Conservation (phyloP, 2,797 vertebrate genomes). For the Pipistrellus pygmaeus region DNA sequence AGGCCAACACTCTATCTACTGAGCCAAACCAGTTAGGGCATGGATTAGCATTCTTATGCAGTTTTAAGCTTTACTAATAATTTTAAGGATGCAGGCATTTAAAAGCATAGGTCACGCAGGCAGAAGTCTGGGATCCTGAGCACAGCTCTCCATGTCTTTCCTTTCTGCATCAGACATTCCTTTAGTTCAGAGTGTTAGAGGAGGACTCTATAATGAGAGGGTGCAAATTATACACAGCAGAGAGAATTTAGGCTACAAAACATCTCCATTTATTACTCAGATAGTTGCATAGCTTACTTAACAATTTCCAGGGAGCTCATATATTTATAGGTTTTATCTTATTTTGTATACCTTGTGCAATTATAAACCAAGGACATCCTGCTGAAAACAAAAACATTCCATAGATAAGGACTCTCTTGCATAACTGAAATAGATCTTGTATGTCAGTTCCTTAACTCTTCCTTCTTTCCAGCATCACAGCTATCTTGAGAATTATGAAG, state of each 20-base stretch:
- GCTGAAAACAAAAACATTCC: slow-evolving; percentile 39
- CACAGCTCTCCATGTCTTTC: not conserved
- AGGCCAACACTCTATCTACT: too few relatives aligned
- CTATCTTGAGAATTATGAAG: not conserved
- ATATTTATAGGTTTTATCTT: slow-evolving; percentile 3
- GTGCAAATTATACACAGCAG: not conserved
- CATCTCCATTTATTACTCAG: slow-evolving; percentile 12
- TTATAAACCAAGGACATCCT: not conserved
- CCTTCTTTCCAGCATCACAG: not conserved
- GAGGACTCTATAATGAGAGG: not conserved
- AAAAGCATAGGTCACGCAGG: not conserved
- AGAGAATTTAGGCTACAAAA: slow-evolving; percentile 28
- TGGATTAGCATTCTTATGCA: not conserved
- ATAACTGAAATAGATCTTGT: not conserved
- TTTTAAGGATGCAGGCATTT: not conserved
- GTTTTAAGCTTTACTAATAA: not conserved
- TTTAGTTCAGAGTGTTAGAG: not conserved
- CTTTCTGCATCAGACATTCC: not conserved
- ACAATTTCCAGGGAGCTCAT: slow-evolving; percentile 5
- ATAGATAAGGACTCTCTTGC: not conserved
- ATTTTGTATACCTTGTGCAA: not conserved
- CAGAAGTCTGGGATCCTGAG: not conserved
- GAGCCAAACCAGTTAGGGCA: too few relatives aligned
- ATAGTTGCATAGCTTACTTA: not conserved
- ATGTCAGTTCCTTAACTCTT: not conserved